Conservation (phyloP, 2,888 invertebrate species). For the Hyles lineata region DNA sequence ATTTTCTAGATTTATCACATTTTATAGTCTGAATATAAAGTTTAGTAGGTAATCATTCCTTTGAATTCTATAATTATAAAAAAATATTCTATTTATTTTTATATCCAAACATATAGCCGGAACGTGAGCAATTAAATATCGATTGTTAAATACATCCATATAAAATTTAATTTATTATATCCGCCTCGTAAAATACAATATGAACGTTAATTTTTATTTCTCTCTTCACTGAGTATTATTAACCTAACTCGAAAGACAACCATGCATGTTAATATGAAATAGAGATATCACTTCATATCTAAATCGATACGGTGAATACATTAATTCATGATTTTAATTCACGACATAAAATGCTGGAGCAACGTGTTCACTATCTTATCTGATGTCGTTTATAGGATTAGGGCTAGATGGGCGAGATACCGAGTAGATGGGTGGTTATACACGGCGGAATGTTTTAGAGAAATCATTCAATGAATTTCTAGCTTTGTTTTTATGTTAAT, state of each 20-base stretch:
- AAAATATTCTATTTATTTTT: constrained; percentile 15
- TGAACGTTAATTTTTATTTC: constrained; percentile 23
- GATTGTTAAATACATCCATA: constrained; percentile 2
- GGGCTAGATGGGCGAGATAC: constrained; percentile 78
- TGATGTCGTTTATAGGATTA: constrained; percentile 83
- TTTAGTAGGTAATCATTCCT: not conserved
- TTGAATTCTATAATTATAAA: not conserved
- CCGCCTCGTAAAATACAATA: constrained; percentile 19
- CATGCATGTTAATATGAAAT: constrained; percentile 36
- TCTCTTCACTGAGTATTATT: constrained; percentile 9
- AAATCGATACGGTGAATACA: constrained; percentile 51
- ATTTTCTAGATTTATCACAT: not conserved
- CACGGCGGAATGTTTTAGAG: constrained; percentile 72
- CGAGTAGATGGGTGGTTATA: constrained; percentile 71
- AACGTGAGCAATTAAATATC: constrained; percentile 21
- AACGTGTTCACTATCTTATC: constrained; percentile 70
- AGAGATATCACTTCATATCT: constrained; percentile 51
- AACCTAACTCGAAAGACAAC: not conserved
- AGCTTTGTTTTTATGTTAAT: constrained; percentile 83
- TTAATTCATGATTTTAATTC: constrained; percentile 59
- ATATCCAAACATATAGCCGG: constrained; percentile 10
- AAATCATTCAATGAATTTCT: constrained; percentile 78
- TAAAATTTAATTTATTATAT: constrained; percentile 17
- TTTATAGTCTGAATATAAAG: not conserved
- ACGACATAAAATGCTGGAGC: constrained; percentile 52